Conservation (phyloP, 2,797 vertebrate genomes). For the Enteromius trimaculatus region DNA sequence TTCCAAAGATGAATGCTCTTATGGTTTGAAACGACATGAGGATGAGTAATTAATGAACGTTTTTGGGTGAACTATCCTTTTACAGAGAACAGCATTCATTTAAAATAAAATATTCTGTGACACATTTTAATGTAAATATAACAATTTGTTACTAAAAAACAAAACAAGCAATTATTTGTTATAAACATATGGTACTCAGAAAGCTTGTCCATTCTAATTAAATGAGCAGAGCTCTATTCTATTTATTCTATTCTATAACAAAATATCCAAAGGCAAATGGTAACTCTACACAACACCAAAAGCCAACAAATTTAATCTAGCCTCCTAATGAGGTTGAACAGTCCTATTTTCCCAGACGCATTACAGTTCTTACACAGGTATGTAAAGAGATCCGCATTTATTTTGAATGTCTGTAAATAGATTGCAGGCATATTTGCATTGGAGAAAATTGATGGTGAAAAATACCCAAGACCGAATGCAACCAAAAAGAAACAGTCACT, state of each 20-base stretch:
- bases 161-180: not conserved
- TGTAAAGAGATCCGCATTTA: slow-evolving; percentile 13
- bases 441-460: slow-evolving; percentile 29
- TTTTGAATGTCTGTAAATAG: slow-evolving; percentile 32
- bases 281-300: not conserved
- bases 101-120: not conserved
- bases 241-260: not conserved
- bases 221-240: not conserved
- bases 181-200: not conserved
- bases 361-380: not conserved
- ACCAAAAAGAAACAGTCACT: slow-evolving; percentile 27
- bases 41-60: not conserved
- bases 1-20: not conserved
- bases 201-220: not conserved
- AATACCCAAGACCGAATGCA: not conserved
- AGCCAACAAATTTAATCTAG: not conserved
- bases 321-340: not conserved
- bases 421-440: not conserved
- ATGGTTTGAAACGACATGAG: not conserved
- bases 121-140: not conserved
- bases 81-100: not conserved
- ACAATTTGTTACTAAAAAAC: not conserved
- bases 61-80: not conserved
- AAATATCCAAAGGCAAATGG: not conserved
- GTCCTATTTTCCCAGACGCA: slow-evolving; percentile 4